A percentile compares a stretch with the other conserved stretches of the same genome.
These are phyloP conservation scores for Vespertilio murinus DNA, from an alignment of 2,797 vertebrate genomes.

Conservation along the genomic window DNA sequence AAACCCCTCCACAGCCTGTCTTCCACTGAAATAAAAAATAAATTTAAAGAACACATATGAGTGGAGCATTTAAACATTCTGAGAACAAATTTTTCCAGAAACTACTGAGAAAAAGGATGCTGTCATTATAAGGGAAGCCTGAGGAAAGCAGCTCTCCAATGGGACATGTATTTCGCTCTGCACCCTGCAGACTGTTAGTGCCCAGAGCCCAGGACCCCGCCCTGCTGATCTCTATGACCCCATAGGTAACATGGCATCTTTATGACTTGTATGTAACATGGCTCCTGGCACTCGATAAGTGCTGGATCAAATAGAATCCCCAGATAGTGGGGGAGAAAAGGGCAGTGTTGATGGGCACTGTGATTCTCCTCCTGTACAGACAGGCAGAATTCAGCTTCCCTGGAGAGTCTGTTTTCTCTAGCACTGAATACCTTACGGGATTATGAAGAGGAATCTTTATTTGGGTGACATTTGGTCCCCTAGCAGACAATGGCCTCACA, in stretches of 20 bases:
- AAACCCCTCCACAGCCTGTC: background rate
- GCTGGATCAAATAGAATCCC: conserved; percentile 8
- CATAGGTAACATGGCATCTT: background rate
- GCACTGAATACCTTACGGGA: background rate
- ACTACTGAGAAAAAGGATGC: background rate
- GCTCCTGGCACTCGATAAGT: conserved; percentile 28
- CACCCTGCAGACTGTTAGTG: background rate
- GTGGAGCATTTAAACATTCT: background rate
- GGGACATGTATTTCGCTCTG: background rate
- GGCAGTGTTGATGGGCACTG: background rate
- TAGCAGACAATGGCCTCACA: conserved; percentile 13
- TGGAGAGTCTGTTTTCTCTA: background rate
- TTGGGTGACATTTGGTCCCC: conserved; percentile 54
- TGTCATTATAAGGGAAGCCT: background rate
- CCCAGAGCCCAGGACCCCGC: background rate
- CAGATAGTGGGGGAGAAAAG: background rate
- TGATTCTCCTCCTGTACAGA: background rate
- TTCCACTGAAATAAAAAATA: background rate
- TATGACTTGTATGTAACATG: conserved; percentile 7
- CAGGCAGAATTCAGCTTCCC: conserved; percentile 13
- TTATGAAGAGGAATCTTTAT: conserved; percentile 55
- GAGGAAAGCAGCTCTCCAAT: background rate
- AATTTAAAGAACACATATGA: background rate
- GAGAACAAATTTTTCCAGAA: background rate
- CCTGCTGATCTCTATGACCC: conserved; percentile 30